Percentiles rank a stretch among this genome's conserved stretches.
Conservation (phyloP, 2,113 vertebrate species). For the Gasterosteus aculeatus region DNA sequence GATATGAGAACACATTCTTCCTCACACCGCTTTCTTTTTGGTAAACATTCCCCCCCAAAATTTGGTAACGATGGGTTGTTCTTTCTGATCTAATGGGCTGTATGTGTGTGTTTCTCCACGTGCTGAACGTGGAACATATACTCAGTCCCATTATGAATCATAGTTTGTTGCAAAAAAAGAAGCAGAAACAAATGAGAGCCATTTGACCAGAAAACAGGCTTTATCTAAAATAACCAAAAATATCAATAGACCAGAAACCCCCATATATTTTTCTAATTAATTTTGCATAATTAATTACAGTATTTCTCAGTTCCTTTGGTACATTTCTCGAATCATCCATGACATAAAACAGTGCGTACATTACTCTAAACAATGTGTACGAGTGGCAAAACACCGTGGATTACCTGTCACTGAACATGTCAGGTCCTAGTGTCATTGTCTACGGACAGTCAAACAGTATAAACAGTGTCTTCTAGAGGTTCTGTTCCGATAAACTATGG, state of each 20-base stretch:
- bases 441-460: too few relatives aligned
- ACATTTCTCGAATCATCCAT: too few relatives aligned
- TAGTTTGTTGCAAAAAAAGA: background rate
- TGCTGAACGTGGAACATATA: too few relatives aligned
- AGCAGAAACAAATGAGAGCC: background rate
- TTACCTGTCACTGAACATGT: too few relatives aligned
- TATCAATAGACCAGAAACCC: background rate
- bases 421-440: too few relatives aligned
- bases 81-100: background rate
- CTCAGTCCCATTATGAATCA: background rate
- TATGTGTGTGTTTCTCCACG: background rate
- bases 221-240: background rate
- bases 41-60: background rate
- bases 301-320: too few relatives aligned
- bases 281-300: background rate
- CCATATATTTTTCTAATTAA: background rate
- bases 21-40: background rate
- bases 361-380: too few relatives aligned
- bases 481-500: too few relatives aligned
- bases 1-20: slow-evolving; percentile 13
- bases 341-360: too few relatives aligned
- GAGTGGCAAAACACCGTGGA: too few relatives aligned
- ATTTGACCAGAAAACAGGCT: background rate
- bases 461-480: too few relatives aligned
- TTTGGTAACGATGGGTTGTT: background rate